Percentiles rank a stretch among this genome's conserved stretches.
Conservation (phyloP, 2,113 vertebrate species). For the Apaloderma vittatum region DNA sequence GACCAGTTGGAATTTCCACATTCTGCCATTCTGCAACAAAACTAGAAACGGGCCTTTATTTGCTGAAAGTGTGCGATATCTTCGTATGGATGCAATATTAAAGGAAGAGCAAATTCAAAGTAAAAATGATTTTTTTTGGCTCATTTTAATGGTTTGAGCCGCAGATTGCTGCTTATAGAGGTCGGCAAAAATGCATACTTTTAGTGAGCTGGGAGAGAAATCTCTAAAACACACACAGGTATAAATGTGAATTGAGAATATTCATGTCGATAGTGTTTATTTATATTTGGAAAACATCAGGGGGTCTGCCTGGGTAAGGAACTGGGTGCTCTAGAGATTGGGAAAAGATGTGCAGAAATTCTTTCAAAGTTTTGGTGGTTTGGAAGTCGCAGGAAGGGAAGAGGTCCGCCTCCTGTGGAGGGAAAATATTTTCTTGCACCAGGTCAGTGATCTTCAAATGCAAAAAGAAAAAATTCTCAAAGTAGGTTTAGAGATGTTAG, state of each 20-base stretch:
- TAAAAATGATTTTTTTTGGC: neutral
- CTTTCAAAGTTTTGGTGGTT: constrained; percentile 51
- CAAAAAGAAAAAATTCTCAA: neutral
- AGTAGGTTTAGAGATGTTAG: neutral
- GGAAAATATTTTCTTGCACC: constrained; percentile 73
- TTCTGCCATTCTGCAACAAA: neutral
- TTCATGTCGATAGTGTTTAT: constrained; percentile 22
- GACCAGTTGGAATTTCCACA: neutral
- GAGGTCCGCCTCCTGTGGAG: constrained; percentile 19
- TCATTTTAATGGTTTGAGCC: neutral
- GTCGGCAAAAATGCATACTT: neutral
- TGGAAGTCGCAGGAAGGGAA: constrained; percentile 63
- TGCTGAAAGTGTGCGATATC: neutral
- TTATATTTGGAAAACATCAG: constrained; percentile 15
- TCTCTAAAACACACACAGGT: constrained; percentile 1
- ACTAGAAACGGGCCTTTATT: neutral
- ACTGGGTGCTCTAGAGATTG: constrained; percentile 19
- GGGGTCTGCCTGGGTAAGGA: constrained; percentile 38
- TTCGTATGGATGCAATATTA: neutral
- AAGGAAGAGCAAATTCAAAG: neutral
- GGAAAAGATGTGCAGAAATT: constrained; percentile 45
- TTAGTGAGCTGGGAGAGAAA: neutral
- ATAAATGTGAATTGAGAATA: neutral
- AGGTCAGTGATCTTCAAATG: constrained; percentile 66
- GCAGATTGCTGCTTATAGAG: neutral